A percentile compares a stretch with the other conserved stretches of the same genome.
Conservation (phyloP, 2,888 invertebrate species). For the Sphaerophoria rueppellii region DNA sequence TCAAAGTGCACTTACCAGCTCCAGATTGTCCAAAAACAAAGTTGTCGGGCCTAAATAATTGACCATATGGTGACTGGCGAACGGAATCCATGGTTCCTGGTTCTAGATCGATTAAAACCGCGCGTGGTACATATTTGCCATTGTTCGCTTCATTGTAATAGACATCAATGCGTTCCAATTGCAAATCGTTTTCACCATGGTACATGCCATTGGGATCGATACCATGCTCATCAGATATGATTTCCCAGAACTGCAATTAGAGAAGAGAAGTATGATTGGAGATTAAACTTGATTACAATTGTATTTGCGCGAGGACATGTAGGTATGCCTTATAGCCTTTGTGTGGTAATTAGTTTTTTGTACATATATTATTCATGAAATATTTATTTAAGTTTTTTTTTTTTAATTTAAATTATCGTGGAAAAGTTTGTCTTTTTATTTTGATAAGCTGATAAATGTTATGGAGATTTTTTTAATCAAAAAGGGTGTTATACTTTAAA, state of each 20-base stretch:
- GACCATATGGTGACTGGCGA: slow-evolving; percentile 89
- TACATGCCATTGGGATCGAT: slow-evolving; percentile 89
- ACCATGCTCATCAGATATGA: slow-evolving; percentile 92
- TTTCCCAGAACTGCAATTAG: slow-evolving; percentile 87
- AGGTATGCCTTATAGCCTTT: neutral
- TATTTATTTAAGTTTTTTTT: neutral
- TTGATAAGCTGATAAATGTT: slow-evolving; percentile 19
- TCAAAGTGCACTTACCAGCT: slow-evolving; percentile 84
- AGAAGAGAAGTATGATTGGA: slow-evolving; percentile 34
- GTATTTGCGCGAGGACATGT: neutral
- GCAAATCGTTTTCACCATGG: slow-evolving; percentile 88
- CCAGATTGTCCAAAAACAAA: slow-evolving; percentile 92
- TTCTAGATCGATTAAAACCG: slow-evolving; percentile 93
- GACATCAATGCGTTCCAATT: slow-evolving; percentile 90
- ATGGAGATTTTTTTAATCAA: too few species aligned
- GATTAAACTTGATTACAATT: slow-evolving; percentile 46
- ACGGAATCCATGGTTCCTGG: slow-evolving; percentile 95
- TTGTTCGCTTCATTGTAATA: slow-evolving; percentile 90
- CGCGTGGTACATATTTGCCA: slow-evolving; percentile 91
- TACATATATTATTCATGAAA: neutral
- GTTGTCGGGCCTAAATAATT: slow-evolving; percentile 93
- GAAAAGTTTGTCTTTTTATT: neutral
- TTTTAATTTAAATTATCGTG: neutral
- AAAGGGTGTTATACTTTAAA: too few species aligned
- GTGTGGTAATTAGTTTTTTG: slow-evolving; percentile 6